Conservation (phyloP, 2,888 invertebrate species). For the Pachliopta kotzebuea region DNA sequence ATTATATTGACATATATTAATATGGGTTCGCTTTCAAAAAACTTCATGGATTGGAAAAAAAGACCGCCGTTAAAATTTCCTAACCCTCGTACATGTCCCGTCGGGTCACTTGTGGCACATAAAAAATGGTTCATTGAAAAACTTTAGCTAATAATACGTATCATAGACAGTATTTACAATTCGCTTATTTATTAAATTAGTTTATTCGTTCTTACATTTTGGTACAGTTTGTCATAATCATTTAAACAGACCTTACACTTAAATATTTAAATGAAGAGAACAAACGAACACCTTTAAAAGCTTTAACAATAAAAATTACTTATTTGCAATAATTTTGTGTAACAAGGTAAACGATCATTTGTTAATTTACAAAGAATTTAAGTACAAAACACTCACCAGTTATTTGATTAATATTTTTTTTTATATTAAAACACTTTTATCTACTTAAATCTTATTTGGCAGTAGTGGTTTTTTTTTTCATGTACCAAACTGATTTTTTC, state of each 20-base stretch:
- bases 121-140: conserved; percentile 49
- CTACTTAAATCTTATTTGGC: conserved; percentile 73
- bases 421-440: conserved; percentile 69
- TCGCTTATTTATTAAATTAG: conserved; percentile 54
- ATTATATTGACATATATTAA: conserved; percentile 30
- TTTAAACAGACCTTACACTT: conserved; percentile 33
- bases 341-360: conserved; percentile 42
- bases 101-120: conserved; percentile 43
- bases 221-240: conserved; percentile 48
- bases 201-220: conserved; percentile 51
- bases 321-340: conserved; percentile 35
- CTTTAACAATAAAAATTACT: conserved; percentile 41
- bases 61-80: conserved; percentile 35
- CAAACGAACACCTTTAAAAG: conserved; percentile 30
- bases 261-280: conserved; percentile 27
- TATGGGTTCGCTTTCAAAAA: conserved; percentile 30
- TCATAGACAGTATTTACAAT: conserved; percentile 71
- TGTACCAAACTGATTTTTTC: conserved; percentile 58
- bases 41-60: conserved; percentile 32
- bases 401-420: conserved; percentile 53
- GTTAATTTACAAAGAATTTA: conserved; percentile 53
- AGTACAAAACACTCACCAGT: conserved; percentile 66
- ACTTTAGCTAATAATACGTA: conserved; percentile 70
- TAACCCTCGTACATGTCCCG: conserved; percentile 38
- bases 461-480: conserved; percentile 63